Percentiles rank a stretch among this genome's conserved stretches.
Evolutionary conservation across 1,140 invertebrate species (phyloP).

Genomic region (Saccostrea cuccullata): DNA sequence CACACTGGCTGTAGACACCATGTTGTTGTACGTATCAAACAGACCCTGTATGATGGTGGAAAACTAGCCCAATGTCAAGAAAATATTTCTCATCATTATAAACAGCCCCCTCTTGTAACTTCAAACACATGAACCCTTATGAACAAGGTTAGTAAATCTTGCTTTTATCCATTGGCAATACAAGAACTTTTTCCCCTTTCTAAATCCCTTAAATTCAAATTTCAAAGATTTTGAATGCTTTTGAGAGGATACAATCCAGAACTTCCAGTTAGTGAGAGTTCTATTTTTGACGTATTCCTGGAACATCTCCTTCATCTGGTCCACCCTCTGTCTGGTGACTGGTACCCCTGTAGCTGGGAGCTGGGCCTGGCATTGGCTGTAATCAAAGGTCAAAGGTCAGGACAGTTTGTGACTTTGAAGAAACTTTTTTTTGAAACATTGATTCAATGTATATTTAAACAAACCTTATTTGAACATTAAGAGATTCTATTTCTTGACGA

Average conservation of each 20-base stretch:
- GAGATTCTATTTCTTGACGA: slow-evolving; percentile 89
- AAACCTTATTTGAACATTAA: slow-evolving; percentile 94
- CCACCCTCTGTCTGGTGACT: slow-evolving; percentile 90
- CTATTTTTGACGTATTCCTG: slow-evolving; percentile 92
- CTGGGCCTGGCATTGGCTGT: slow-evolving; percentile 88
- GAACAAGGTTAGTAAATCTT: no score
- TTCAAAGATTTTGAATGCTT: no score
- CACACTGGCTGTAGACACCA: slow-evolving; percentile 92
- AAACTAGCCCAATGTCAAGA: slow-evolving; percentile 83
- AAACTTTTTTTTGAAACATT: no score
- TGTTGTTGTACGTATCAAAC: slow-evolving; percentile 92
- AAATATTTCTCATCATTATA: not conserved
- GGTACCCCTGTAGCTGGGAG: slow-evolving; percentile 97
- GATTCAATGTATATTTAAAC: not conserved
- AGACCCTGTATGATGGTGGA: slow-evolving; percentile 93
- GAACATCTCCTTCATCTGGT: slow-evolving; percentile 96
- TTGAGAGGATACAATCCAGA: slow-evolving; percentile 92
- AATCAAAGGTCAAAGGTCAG: slow-evolving; percentile 36
- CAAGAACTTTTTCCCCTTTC: no score
- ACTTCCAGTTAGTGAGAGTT: slow-evolving; percentile 97
- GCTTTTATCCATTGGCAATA: no score
- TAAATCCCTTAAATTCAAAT: no score
- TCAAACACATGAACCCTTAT: no score
- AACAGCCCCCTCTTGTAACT: not conserved
- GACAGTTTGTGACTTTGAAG: not conserved